phyloP scores from a whole-genome alignment of 2,888 invertebrate species.

The Octonoba sinensis region DNA sequence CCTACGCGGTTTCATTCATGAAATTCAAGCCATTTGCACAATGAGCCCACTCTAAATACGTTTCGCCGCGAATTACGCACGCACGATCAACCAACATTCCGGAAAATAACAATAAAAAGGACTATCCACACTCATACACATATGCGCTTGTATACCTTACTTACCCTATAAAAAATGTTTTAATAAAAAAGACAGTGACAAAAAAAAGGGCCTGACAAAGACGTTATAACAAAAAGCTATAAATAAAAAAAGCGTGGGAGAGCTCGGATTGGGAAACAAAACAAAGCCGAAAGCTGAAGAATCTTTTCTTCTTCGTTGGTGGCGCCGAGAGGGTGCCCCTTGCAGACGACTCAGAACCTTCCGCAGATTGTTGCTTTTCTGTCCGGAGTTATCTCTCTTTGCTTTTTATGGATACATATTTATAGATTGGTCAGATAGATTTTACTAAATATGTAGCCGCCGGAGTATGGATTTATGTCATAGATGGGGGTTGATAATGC shows the following conservation, averaged over 20 bases:
- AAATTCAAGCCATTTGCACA: constrained; percentile 7
- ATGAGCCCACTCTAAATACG: too few species aligned
- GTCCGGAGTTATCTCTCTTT: constrained; percentile 3
- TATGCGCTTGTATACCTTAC: too few species aligned
- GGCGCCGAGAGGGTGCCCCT: constrained; percentile 55
- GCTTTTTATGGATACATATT: constrained; percentile 7
- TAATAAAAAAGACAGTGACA: constrained; percentile 37
- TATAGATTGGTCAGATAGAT: background rate
- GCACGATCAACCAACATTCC: too few species aligned
- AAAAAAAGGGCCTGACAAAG: constrained; percentile 17
- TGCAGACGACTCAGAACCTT: constrained; percentile 32
- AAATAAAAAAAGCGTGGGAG: constrained; percentile 54
- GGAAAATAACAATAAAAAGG: too few species aligned
- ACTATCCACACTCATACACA: too few species aligned
- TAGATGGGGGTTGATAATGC: too few species aligned
- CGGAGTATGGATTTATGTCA: too few species aligned
- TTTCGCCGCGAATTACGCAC: too few species aligned
- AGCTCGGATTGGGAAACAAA: constrained; percentile 23
- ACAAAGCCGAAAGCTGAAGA: constrained; percentile 30
- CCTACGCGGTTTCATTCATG: constrained; percentile 23
- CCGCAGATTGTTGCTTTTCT: constrained; percentile 16
- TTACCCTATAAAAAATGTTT: constrained; percentile 19
- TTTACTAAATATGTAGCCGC: too few species aligned
- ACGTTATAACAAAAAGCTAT: constrained; percentile 41
- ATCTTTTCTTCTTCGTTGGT: constrained; percentile 13